Conservation (phyloP, 2,113 vertebrate species). For the Pseudopipra pipra region DNA sequence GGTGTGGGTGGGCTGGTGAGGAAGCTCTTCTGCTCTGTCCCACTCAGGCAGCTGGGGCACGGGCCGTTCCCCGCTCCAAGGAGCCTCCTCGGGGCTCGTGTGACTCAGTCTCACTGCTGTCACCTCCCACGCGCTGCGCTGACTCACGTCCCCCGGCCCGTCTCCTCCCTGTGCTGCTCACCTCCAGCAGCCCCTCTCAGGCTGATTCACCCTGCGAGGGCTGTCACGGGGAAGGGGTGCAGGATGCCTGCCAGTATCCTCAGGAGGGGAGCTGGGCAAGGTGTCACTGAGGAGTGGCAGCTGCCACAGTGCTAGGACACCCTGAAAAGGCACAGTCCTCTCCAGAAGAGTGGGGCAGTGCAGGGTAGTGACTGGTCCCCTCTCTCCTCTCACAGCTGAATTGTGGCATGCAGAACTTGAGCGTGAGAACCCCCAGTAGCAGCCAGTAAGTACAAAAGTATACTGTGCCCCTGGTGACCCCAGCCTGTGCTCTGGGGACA, state of each 20-base stretch:
- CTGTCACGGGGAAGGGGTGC: not conserved
- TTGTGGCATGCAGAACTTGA: constrained; percentile 79
- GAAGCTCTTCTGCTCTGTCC: not conserved
- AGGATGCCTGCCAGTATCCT: not conserved
- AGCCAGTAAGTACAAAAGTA: constrained; percentile 81
- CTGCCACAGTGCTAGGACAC: not conserved
- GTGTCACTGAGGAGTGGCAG: not conserved
- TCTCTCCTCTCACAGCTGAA: constrained; percentile 73
- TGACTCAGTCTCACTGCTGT: constrained; percentile 30
- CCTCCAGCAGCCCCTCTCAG: not conserved
- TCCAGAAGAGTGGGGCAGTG: not conserved
- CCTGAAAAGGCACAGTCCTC: not conserved
- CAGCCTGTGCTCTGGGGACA: not conserved
- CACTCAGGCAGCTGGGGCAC: constrained; percentile 23
- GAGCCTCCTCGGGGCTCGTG: not conserved
- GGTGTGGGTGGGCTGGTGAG: constrained; percentile 14
- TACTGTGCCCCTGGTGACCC: not conserved
- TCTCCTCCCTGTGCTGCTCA: not conserved
- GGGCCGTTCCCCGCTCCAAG: not conserved
- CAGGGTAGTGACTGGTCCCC: not conserved
- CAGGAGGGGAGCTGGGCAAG: not conserved
- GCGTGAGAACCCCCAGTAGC: constrained; percentile 61
- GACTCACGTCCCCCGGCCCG: not conserved
- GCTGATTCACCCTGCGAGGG: not conserved
- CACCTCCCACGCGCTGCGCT: not conserved